phyloP scores from a whole-genome alignment of 2,888 invertebrate genomes.

The Eristalis intricaria region DNA sequence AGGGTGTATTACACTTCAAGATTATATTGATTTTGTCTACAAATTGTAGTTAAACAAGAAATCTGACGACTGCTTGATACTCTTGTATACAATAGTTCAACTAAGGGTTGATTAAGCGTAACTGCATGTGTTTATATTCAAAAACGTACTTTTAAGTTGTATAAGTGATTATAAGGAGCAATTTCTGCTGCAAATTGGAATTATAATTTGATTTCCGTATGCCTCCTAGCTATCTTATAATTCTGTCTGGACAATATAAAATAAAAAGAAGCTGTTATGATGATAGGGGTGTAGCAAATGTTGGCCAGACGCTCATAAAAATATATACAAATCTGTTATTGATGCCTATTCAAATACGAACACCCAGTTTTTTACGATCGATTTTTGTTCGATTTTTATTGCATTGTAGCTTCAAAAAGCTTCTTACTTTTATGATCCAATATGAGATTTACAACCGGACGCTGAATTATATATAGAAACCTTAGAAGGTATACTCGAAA shows the following conservation, averaged over 20 bases:
- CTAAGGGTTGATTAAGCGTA: background rate
- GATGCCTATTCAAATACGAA: background rate
- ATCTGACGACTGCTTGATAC: background rate
- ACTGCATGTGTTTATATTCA: background rate
- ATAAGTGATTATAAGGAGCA: slow-evolving; percentile 31
- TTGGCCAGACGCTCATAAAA: background rate
- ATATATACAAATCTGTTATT: slow-evolving; percentile 3
- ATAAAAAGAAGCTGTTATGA: background rate
- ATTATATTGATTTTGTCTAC: background rate
- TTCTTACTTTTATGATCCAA: slow-evolving; percentile 40
- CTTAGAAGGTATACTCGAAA: background rate
- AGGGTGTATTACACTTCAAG: background rate
- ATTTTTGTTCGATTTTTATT: slow-evolving; percentile 31
- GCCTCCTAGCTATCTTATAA: slow-evolving; percentile 44
- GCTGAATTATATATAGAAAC: background rate
- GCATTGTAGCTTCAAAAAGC: slow-evolving; percentile 8
- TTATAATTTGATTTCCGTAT: slow-evolving; percentile 70
- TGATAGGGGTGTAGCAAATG: background rate
- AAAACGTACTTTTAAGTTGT: background rate
- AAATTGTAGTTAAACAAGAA: background rate
- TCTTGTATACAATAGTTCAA: background rate
- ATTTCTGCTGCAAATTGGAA: slow-evolving; percentile 71
- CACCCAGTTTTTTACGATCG: slow-evolving; percentile 40
- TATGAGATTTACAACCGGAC: slow-evolving; percentile 26
- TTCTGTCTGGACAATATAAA: slow-evolving; percentile 54